Conservation (phyloP, 2,888 invertebrate species). For the Amiota communis region DNA sequence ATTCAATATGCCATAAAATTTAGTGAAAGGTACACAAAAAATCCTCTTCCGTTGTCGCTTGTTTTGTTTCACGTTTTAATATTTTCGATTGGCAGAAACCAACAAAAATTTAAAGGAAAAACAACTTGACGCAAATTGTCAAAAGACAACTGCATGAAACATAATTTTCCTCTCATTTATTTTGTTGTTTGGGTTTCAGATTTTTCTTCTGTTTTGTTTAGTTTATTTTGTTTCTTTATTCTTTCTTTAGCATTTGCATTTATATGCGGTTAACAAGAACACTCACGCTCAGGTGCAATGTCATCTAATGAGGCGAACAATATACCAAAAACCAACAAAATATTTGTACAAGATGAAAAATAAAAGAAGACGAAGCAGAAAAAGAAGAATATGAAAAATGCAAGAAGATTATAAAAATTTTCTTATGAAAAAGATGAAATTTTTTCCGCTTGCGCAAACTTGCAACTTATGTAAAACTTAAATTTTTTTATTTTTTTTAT, state of each 20-base stretch:
- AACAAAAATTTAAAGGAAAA: background rate
- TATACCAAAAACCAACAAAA: constrained; percentile 39
- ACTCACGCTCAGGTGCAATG: constrained; percentile 57
- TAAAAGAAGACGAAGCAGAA: background rate
- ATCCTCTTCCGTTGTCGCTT: too few species aligned
- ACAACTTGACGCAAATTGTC: constrained; percentile 63
- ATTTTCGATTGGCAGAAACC: too few species aligned
- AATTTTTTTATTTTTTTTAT: background rate
- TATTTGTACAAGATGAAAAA: background rate
- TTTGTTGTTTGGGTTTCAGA: too few species aligned
- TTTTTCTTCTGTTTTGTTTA: too few species aligned
- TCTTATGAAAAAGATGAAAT: background rate
- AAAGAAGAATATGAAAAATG: background rate
- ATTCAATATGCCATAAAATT: too few species aligned
- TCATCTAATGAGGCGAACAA: constrained; percentile 63
- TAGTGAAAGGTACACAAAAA: too few species aligned
- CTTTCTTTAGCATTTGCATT: too few species aligned
- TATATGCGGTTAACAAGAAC: too few species aligned
- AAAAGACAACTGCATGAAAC: constrained; percentile 51
- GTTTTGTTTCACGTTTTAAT: too few species aligned
- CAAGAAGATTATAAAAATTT: constrained; percentile 11
- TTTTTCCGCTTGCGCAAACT: constrained; percentile 8
- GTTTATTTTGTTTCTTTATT: too few species aligned
- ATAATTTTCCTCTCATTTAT: constrained; percentile 15
- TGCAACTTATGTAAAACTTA: constrained; percentile 15